Evolutionary conservation across 2,888 invertebrate species (phyloP), one percentile per base, ranked within the genome.

Genomic region (Lithophane leautieri): DNA sequence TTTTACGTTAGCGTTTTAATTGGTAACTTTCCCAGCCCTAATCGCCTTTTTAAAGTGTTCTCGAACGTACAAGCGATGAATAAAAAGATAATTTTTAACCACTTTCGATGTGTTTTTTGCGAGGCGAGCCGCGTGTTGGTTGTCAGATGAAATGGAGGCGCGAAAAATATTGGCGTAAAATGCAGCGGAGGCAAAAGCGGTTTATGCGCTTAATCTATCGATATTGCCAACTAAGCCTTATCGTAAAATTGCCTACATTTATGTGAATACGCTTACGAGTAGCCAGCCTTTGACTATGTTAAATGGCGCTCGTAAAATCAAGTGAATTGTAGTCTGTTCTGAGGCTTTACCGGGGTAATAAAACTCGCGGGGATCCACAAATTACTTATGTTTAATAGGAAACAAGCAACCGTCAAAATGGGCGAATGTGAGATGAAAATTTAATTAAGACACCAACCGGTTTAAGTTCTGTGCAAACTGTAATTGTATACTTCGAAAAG

Each of bases 221-320:
- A 79, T 68, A 65, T 72, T 76, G 28, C 52, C 56, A 63, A 73
- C 66, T 65, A 71, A 74, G 56, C 52, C 42, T 62, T 66, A 71
- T 70, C 76, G 63, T 74, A 70, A 84, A 84, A 86, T 63, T 73
- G 73, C 78, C 70, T 68, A 81, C 70, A 66, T 77, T 78, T 75
- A 83, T 71, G 76, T 58, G 69, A 28, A 72, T 70, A 82, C 62
- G 70, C 62, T 83, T 52, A 66, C 76, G 56, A 72, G 60, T 75
- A 70, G 60, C 70, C 60, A 65, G n/a, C 56, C 65, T 84, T 76
- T 68, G 78, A 61, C 72, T 79, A 79, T 79, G 81, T 71, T 83
- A 87, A 81, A 76, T 52, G 56, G 14, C n/a, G 63, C 61, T 81
- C 83, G 72, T 86, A 81, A 86, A 86, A 81, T 83, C 78, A 63